These are phyloP conservation scores for Coracopsis vasa DNA, from an alignment of 2,113 vertebrate genomes.

Conservation along the genomic window DNA sequence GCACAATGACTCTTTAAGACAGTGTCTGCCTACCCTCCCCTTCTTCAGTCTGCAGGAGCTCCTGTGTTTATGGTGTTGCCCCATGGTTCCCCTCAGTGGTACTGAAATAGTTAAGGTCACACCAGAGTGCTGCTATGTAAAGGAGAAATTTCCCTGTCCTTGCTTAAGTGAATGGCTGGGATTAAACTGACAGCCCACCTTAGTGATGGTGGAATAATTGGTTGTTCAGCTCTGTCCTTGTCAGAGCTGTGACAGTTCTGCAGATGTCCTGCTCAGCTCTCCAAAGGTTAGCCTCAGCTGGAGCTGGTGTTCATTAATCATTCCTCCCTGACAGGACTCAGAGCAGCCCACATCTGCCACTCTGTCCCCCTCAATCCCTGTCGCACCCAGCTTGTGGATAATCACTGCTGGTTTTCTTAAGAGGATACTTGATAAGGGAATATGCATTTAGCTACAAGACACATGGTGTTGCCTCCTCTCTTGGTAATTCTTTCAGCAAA, in stretches of 20 bases:
- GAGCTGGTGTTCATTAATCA: slow-evolving; percentile 99
- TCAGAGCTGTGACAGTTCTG: slow-evolving; percentile 99
- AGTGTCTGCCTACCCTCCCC: not conserved
- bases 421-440: slow-evolving; percentile 34
- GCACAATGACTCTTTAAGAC: not conserved
- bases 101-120: slow-evolving; percentile 78
- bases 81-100: not conserved
- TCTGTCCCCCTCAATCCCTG: slow-evolving; percentile 87
- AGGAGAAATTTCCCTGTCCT: slow-evolving; percentile 99
- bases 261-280: slow-evolving; percentile 99
- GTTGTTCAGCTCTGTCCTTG: slow-evolving; percentile 99
- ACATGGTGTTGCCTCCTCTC: not conserved
- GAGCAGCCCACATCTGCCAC: slow-evolving; percentile 98
- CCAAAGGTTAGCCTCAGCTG: slow-evolving; percentile 99
- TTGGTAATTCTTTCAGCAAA: not conserved
- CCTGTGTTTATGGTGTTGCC: not conserved
- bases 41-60: not conserved
- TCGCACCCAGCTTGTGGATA: slow-evolving; percentile 80
- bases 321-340: slow-evolving; percentile 97
- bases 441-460: not conserved
- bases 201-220: slow-evolving; percentile 99
- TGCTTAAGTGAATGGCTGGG: slow-evolving; percentile 99
- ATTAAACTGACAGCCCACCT: slow-evolving; percentile 99
- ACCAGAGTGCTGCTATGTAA: slow-evolving; percentile 81
- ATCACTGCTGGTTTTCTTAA: slow-evolving; percentile 58